Conservation (phyloP, 2,888 invertebrate species). For the Volucella inanis region DNA sequence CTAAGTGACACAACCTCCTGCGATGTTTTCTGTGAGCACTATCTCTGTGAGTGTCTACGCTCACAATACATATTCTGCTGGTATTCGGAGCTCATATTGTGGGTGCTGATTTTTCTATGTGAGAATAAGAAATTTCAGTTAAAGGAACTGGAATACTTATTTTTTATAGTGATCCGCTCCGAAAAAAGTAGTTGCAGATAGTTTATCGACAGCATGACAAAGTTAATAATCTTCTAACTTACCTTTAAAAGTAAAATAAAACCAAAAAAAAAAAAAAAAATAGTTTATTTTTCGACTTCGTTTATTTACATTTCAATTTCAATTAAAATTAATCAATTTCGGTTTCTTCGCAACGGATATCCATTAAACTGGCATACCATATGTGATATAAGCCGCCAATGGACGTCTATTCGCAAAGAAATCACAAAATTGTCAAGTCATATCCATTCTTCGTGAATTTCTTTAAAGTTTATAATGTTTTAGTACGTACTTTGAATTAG, state of each 20-base stretch:
- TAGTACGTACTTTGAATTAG: slow-evolving; percentile 49
- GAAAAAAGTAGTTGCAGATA: too few species aligned
- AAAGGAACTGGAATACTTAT: too few species aligned
- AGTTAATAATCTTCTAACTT: slow-evolving; percentile 7
- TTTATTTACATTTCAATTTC: slow-evolving; percentile 70
- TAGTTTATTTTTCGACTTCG: slow-evolving; percentile 33
- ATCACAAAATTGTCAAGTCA: slow-evolving; percentile 58
- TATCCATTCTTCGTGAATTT: slow-evolving; percentile 11
- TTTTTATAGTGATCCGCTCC: too few species aligned
- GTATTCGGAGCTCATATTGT: too few species aligned
- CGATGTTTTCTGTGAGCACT: too few species aligned
- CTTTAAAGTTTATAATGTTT: slow-evolving; percentile 12
- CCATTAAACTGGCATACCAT: slow-evolving; percentile 76
- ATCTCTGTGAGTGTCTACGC: too few species aligned
- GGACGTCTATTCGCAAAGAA: slow-evolving; percentile 81
- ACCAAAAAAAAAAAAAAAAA: neutral
- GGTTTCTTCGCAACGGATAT: slow-evolving; percentile 81
- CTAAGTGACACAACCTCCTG: too few species aligned
- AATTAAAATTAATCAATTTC: slow-evolving; percentile 79
- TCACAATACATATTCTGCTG: too few species aligned
- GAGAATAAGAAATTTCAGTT: too few species aligned
- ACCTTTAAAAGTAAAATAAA: slow-evolving; percentile 41
- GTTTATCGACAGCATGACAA: too few species aligned
- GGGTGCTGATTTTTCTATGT: too few species aligned
- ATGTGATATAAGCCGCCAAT: slow-evolving; percentile 74